Evolutionary conservation across 2,113 vertebrate genomes (phyloP).

Genomic region (Epinephelus fuscoguttatus): DNA sequence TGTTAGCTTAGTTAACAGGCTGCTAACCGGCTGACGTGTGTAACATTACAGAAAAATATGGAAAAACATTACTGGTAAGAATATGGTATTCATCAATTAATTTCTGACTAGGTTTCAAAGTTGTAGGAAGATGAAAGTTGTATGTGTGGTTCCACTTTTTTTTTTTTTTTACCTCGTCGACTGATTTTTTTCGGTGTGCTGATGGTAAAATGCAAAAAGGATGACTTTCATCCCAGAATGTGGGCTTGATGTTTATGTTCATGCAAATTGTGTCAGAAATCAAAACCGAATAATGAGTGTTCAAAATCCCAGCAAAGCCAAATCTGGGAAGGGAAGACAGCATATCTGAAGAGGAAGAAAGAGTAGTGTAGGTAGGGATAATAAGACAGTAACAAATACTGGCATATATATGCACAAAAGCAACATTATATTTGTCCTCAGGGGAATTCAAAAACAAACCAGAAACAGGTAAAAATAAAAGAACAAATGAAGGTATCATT

Average conservation of each 20-base stretch:
- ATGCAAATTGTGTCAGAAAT: neutral
- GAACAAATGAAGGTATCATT: neutral
- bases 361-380: neutral
- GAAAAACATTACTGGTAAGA: neutral
- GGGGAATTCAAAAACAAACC: neutral
- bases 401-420: neutral
- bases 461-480: neutral
- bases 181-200: neutral
- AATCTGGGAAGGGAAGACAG: neutral
- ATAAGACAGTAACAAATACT: neutral
- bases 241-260: neutral
- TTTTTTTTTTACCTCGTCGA: neutral
- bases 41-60: too few species aligned
- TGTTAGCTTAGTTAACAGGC: too few species aligned
- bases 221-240: neutral
- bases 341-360: neutral
- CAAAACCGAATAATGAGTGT: neutral
- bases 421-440: neutral
- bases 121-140: neutral
- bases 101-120: neutral
- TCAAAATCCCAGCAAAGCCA: slow-evolving; percentile 4
- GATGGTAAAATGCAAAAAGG: neutral
- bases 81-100: neutral
- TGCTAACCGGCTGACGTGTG: too few species aligned
- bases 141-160: neutral